A percentile compares a stretch with the other conserved stretches of the same genome.
Evolutionary conservation across 2,113 vertebrate genomes (phyloP).

Genomic region (Petrocephalus zakoni): DNA sequence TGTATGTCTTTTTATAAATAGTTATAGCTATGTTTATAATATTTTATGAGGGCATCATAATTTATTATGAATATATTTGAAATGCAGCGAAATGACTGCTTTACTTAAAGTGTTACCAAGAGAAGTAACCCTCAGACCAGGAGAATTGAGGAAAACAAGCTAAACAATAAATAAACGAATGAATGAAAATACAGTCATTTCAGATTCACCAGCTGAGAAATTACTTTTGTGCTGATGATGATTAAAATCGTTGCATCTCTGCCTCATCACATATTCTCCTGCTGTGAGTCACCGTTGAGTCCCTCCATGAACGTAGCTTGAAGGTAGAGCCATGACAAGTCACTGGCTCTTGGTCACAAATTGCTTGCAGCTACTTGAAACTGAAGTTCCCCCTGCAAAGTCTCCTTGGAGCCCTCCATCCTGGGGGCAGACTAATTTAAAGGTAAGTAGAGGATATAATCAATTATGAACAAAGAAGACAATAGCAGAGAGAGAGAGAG

Average conservation of each 20-base stretch:
- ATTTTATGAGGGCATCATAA: no score
- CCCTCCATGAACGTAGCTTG: background rate
- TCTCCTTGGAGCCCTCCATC: slow-evolving; percentile 35
- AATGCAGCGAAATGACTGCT: no score
- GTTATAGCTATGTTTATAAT: no score
- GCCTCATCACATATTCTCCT: slow-evolving; percentile 16
- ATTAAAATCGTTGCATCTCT: slow-evolving; percentile 1
- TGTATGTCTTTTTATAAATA: no score
- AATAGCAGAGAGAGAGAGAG: slow-evolving; percentile 33
- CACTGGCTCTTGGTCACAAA: slow-evolving; percentile 32
- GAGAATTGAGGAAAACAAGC: background rate
- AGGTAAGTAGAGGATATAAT: slow-evolving; percentile 51
- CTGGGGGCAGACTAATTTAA: slow-evolving; percentile 48
- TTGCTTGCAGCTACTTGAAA: slow-evolving; percentile 42
- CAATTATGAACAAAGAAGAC: slow-evolving; percentile 53
- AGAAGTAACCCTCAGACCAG: background rate
- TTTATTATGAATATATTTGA: no score
- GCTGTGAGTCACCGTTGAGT: background rate
- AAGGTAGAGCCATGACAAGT: slow-evolving; percentile 29
- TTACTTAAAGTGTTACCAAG: no score
- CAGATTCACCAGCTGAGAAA: background rate
- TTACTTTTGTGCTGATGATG: slow-evolving; percentile 11
- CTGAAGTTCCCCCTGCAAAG: slow-evolving; percentile 37
- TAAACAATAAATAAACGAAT: background rate
- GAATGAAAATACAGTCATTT: background rate